phyloP scores from a whole-genome alignment of 2,113 vertebrate species.

The Microtus oregoni region DNA sequence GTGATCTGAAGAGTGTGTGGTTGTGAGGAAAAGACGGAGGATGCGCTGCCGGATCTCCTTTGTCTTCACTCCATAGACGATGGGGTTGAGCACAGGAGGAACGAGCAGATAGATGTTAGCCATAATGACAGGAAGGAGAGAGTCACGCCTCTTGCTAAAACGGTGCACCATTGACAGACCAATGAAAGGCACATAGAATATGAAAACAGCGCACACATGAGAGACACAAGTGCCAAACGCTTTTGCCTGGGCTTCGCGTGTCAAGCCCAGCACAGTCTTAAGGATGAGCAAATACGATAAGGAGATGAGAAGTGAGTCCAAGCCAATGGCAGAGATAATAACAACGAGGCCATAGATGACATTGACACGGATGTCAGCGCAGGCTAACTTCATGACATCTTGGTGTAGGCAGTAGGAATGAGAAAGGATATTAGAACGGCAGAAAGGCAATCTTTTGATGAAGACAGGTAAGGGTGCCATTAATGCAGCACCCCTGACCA shows the following conservation, averaged over 20 bases:
- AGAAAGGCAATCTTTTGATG: constrained; percentile 77
- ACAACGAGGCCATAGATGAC: constrained; percentile 80
- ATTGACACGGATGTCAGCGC: constrained; percentile 73
- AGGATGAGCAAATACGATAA: constrained; percentile 80
- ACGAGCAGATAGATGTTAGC: constrained; percentile 82
- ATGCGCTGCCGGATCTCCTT: constrained; percentile 79
- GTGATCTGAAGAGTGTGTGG: not conserved
- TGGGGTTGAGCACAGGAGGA: constrained; percentile 83
- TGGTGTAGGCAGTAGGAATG: constrained; percentile 82
- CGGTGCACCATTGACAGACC: constrained; percentile 83
- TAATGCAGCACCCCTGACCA: constrained; percentile 76
- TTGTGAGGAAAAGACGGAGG: constrained; percentile 66
- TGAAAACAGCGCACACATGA: constrained; percentile 82
- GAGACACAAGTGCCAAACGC: constrained; percentile 82
- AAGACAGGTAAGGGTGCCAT: constrained; percentile 81
- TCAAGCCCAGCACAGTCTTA: constrained; percentile 79
- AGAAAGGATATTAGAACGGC: constrained; percentile 77
- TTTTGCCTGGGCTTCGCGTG: constrained; percentile 78
- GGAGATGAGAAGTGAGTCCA: constrained; percentile 79
- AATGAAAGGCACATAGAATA: constrained; percentile 82
- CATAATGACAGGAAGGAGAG: constrained; percentile 74
- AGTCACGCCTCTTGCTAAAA: constrained; percentile 68
- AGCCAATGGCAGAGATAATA: constrained; percentile 78
- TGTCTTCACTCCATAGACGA: constrained; percentile 81
- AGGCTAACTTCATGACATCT: constrained; percentile 82